Evolutionary conservation across 2,888 invertebrate genomes (phyloP), one percentile per base, ranked within the genome.

Genomic region (Cataglyphis albicans): DNA sequence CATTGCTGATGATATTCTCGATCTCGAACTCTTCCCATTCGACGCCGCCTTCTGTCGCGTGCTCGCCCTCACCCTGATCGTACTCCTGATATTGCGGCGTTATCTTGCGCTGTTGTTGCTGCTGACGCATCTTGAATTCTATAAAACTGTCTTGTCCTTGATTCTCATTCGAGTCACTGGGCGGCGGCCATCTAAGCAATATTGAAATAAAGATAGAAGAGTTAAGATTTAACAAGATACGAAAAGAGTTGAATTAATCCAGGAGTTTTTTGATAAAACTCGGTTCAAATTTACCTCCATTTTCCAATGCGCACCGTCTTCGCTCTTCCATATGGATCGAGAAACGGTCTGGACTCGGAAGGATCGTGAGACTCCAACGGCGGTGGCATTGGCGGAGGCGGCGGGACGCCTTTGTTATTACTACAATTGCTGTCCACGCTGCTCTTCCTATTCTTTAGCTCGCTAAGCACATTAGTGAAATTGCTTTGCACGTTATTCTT

Each of bases 231-330:
- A 21, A 21, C 5, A 7, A 7, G 52, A 15, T 64, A 15, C 1
- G 3, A n/a, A 64, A 21, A 21, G 18, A 35, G 7, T 35, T 10
- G 1, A 63, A 9, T 63, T 9, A n/a, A 64, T 21, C 21, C 9
- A n/a, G 15, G 3, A 18, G n/a, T 6, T 4, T 48, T 4, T 52
- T 10, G n/a, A 1, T 48, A 48, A 18, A 68, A 68, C 9, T 12
- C 48, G 32, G 52, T 61, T 12, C 10, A 9, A 52, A 32, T 35
- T 87, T 82, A 93, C 93, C 98, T 95, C 98, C 98, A 98, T 95
- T 98, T 98, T 1, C 98, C 99, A 78, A 99, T 99, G 44, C 99
- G 96, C 0, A 99, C 98, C 0, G 99, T 99, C 93, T 99, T 98
- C 0, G 99, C 99, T 38, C 99, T 95, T 0, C 98, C 98, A 91